A percentile compares a stretch with the other conserved stretches of the same genome.
phyloP scores from a whole-genome alignment of 2,797 vertebrate genomes.

The Artibeus lituratus region DNA sequence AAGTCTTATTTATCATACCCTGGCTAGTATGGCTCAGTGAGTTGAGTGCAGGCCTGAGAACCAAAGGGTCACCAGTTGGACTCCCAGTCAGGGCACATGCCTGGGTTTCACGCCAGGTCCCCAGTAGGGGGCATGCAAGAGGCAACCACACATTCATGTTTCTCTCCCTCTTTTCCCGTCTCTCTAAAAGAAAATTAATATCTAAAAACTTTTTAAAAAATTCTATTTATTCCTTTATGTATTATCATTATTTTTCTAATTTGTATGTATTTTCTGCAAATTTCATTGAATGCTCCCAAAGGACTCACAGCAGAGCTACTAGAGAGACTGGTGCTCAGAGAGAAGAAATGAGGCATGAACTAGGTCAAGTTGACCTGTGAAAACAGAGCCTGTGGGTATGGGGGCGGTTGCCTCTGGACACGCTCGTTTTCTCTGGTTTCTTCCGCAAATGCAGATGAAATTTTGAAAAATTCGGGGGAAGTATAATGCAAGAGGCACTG shows the following conservation, averaged over 20 bases:
- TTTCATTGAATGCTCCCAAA: not conserved
- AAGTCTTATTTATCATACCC: not conserved
- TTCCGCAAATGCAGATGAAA: not conserved
- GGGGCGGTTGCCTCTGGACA: not conserved
- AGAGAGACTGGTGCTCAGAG: not conserved
- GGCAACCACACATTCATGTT: too few species aligned
- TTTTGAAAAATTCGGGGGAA: not conserved
- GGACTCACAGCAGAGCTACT: not conserved
- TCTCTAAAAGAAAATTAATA: too few species aligned
- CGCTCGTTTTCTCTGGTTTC: not conserved
- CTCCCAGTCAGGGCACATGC: too few species aligned
- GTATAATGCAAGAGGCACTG: not conserved
- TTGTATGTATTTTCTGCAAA: not conserved
- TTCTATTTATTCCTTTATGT: not conserved
- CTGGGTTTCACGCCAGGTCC: too few species aligned
- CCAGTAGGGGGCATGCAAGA: too few species aligned
- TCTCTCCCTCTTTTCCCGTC: too few species aligned
- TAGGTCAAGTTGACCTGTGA: not conserved
- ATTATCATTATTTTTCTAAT: not conserved
- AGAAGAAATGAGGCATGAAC: not conserved
- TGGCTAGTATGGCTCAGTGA: too few species aligned
- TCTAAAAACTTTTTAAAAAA: not conserved
- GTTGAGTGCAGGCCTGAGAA: too few species aligned
- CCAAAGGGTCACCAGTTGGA: too few species aligned
- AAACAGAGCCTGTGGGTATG: not conserved